Conservation (phyloP, 2,113 vertebrate species). For the Zosterops hypoxanthus region DNA sequence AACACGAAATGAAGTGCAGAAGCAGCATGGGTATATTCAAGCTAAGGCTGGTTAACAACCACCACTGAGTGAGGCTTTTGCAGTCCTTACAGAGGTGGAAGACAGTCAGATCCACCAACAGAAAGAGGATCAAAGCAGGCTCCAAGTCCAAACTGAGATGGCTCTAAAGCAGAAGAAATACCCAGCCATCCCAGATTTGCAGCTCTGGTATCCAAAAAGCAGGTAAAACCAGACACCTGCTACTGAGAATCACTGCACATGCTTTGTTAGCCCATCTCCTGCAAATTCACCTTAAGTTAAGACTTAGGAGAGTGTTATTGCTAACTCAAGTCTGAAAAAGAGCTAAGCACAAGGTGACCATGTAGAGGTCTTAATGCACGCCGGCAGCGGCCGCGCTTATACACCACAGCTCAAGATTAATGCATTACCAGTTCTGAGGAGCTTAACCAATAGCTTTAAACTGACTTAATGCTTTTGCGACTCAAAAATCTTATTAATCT, state of each 20-base stretch:
- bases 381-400: background rate
- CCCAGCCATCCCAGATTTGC: background rate
- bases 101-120: background rate
- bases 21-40: background rate
- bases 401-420: background rate
- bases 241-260: background rate
- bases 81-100: background rate
- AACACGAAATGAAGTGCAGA: background rate
- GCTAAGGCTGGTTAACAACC: background rate
- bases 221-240: background rate
- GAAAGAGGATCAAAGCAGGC: background rate
- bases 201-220: background rate
- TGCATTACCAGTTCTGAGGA: background rate
- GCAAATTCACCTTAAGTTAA: background rate
- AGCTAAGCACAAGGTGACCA: background rate
- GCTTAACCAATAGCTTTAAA: constrained; percentile 36
- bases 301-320: background rate
- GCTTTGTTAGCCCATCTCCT: background rate
- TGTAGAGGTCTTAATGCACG: background rate
- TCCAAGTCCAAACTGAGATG: background rate
- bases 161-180: background rate
- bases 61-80: background rate
- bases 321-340: background rate
- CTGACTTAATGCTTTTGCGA: background rate
- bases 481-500: constrained; percentile 39